Evolutionary conservation across 2,113 vertebrate genomes (phyloP), one percentile per base, ranked within the genome.

Genomic region (Gallinago jamesoni): DNA sequence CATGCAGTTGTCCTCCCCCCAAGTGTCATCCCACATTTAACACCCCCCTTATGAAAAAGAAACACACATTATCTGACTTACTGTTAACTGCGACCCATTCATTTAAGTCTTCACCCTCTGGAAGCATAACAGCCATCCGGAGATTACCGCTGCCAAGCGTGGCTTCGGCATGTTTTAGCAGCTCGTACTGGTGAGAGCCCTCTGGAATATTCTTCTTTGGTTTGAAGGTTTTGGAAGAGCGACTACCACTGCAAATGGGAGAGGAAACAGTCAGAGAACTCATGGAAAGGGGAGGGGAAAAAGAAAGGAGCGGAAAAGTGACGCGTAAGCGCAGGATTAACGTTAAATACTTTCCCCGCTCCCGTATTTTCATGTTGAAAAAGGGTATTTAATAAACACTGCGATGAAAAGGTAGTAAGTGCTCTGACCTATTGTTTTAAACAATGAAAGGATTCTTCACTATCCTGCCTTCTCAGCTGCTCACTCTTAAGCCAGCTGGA

Each of bases 121-220:
- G 98, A 31, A 99, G 98, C 98, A 98, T 98, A 59, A 99, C 98
- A 1, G 98, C 98, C 98, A 98, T 98, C 7, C 98, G 98, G 6
- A 99, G 98, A 37, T 99, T 99, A 48, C 98, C 98, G 12, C 98
- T 99, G 14, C 98, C 98, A 14, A 99, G 98, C 1, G 98, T 99
- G 75, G 98, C 98, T 94, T 99, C 98, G 0, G 98, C 98, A 48
- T 99, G 98, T 74, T 99, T 99, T 43, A 99, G 97, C 93, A 99
- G 98, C 93, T 99, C 98, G 8, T 99, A 99, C 82, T 99, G 98
- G 45, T 99, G 98, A 59, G 98, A 99, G 5, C 98, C 98, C 85
- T 99, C 98, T 0, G 98, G 98, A 95, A 99, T 99, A 41, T 99
- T 99, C 97, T 99, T 99, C 98, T 99, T 99, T 95, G 98, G 98